phyloP scores from a whole-genome alignment of 2,888 invertebrate genomes.

The Drosophila mayaguana region DNA sequence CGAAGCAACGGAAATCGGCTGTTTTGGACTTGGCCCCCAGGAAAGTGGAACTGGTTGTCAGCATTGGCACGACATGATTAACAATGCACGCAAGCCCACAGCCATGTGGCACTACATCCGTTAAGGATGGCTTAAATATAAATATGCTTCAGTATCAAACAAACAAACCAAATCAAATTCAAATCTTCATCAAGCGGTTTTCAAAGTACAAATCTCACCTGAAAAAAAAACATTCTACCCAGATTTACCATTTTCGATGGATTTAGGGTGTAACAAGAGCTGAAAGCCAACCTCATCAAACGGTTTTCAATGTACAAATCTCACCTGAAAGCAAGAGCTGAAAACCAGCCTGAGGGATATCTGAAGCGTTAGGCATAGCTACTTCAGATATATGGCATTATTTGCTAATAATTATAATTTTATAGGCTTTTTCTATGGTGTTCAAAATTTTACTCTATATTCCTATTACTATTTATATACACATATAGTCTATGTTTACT shows the following conservation, averaged over 20 bases:
- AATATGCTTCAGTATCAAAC: constrained; percentile 3
- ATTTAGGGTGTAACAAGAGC: too few relatives aligned
- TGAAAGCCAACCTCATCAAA: neutral
- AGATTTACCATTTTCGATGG: too few relatives aligned
- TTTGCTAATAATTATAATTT: constrained; percentile 7
- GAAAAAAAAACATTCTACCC: neutral
- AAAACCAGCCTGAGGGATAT: neutral
- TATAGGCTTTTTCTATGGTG: constrained; percentile 11
- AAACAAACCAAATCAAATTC: neutral
- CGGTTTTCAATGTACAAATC: constrained; percentile 21
- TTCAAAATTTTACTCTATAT: neutral
- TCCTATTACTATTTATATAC: constrained; percentile 2
- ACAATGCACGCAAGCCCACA: constrained; percentile 93
- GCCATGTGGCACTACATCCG: constrained; percentile 96
- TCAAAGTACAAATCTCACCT: constrained; percentile 18
- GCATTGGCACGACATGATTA: constrained; percentile 96
- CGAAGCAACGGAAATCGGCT: constrained; percentile 84
- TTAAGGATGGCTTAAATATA: constrained; percentile 83
- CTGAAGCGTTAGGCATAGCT: neutral
- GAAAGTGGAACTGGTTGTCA: constrained; percentile 87
- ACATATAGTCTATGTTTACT: constrained; percentile 8
- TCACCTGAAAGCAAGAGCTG: neutral
- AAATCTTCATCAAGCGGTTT: constrained; percentile 9
- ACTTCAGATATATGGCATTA: constrained; percentile 1
- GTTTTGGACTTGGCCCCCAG: constrained; percentile 85